Evolutionary conservation across 2,888 invertebrate species (phyloP), one percentile per base, ranked within the genome.

Genomic region (Ophion costatus): DNA sequence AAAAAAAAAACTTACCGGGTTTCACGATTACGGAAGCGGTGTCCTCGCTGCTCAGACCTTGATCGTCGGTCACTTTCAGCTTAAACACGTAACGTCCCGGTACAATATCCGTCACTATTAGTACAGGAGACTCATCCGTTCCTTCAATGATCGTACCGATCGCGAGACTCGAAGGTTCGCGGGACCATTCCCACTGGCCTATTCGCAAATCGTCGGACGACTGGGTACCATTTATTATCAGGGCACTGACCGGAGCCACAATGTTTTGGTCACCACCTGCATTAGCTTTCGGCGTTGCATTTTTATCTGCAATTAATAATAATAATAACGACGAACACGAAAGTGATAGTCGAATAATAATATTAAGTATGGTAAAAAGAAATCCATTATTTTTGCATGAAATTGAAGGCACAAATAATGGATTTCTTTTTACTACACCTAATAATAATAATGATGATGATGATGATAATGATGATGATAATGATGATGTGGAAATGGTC

Each of bases 181-280:
- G 95, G 0, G 95, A 95, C 98, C 98, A 99, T 80, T 95, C 95
- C 96, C 98, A 98, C 76, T 96, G 95, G 0, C 96, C 96, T 80
- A 98, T 97, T 14, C 96, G 96, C 92, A 98, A 96, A 94, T 98
- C 98, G 93, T 98, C 98, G 22, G 95, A 96, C 0, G 98, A 98
- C 85, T 95, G 95, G 0, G 97, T 96, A 0, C 98, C 98, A 94
- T 98, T 98, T 78, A 98, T 94, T 71, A 96, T 95, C 10, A 98
- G 95, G 22, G 97, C 96, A 59, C 96, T 96, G 4, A 96, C 94
- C 0, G 98, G 98, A 73, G 98, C 94, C 66, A 96, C 95, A 0
- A 98, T 94, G 20, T 96, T 96, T 91, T 96, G 96, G 94, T 98
- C 97, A 0, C 97, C 98, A 7, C 98, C 98, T 0, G 97, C 98